These are phyloP conservation scores for Lepidurus couesii DNA, from an alignment of 1,140 invertebrate genomes.

Conservation along the genomic window DNA sequence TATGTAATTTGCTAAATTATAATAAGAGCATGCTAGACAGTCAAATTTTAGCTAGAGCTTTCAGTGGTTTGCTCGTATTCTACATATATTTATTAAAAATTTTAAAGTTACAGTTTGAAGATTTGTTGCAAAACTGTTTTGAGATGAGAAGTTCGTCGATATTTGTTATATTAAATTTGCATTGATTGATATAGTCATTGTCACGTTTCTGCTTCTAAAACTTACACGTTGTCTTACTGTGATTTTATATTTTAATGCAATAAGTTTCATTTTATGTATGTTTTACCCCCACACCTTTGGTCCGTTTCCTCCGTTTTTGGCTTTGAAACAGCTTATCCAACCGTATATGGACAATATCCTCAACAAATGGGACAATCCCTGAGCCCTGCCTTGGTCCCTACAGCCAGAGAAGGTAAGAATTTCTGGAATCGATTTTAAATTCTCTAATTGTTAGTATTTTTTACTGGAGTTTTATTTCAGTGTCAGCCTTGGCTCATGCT, in stretches of 20 bases:
- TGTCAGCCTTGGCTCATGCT: too few relatives aligned
- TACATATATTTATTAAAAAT: too few relatives aligned
- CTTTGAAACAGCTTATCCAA: constrained; percentile 81
- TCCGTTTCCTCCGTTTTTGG: constrained; percentile 45
- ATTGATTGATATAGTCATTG: too few relatives aligned
- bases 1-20: background rate
- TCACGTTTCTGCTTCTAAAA: background rate
- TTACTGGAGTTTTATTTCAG: too few relatives aligned
- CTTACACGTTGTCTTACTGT: background rate
- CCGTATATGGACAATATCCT: constrained; percentile 91
- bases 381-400: constrained; percentile 71
- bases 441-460: too few relatives aligned
- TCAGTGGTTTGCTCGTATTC: background rate
- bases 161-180: too few relatives aligned
- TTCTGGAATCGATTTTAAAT: background rate
- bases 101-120: too few relatives aligned
- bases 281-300: constrained; percentile 16
- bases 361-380: constrained; percentile 88
- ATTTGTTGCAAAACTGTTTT: too few relatives aligned
- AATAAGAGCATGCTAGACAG: background rate
- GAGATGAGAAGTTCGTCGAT: too few relatives aligned
- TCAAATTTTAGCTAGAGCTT: background rate
- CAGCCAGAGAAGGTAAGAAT: constrained; percentile 89
- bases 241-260: constrained; percentile 29
- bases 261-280: constrained; percentile 24